Conservation (phyloP, 2,888 invertebrate genomes). For the Argyresthia goedartella region DNA sequence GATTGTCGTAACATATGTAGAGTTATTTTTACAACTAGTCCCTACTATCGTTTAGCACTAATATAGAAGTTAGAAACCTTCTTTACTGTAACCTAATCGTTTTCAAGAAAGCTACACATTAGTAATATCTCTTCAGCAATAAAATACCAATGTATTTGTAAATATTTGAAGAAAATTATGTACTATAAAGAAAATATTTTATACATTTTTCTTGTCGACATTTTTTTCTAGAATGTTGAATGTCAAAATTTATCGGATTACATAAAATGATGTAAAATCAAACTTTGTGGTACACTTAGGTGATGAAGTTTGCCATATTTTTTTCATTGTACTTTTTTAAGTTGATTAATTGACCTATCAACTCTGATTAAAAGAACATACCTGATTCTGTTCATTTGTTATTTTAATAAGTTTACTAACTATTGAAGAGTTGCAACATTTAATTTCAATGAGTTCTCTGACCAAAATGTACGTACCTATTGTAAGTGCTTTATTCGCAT, state of each 20-base stretch:
- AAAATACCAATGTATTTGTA: constrained; percentile 59
- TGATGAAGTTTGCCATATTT: too few relatives aligned
- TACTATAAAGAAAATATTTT: constrained; percentile 55
- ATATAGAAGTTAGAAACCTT: constrained; percentile 45
- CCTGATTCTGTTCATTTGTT: too few relatives aligned
- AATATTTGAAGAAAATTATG: constrained; percentile 45
- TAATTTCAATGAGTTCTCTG: constrained; percentile 37
- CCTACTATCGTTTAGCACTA: constrained; percentile 51
- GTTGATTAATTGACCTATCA: too few relatives aligned
- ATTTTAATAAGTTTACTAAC: too few relatives aligned
- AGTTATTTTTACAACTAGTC: constrained; percentile 66
- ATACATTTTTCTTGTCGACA: constrained; percentile 49
- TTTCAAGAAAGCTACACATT: constrained; percentile 39
- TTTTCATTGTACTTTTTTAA: too few relatives aligned
- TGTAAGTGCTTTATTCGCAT: constrained; percentile 44
- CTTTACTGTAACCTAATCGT: constrained; percentile 35
- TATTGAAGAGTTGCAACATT: too few relatives aligned
- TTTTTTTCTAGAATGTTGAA: constrained; percentile 2
- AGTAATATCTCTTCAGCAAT: constrained; percentile 63
- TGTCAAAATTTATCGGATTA: not conserved
- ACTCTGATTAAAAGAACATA: too few relatives aligned
- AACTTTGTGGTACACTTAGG: too few relatives aligned
- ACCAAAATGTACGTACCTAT: constrained; percentile 48
- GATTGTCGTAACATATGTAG: constrained; percentile 38
- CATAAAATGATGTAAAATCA: too few relatives aligned